Conservation (phyloP, 2,113 vertebrate species). For the Hemibagrus wyckioides region DNA sequence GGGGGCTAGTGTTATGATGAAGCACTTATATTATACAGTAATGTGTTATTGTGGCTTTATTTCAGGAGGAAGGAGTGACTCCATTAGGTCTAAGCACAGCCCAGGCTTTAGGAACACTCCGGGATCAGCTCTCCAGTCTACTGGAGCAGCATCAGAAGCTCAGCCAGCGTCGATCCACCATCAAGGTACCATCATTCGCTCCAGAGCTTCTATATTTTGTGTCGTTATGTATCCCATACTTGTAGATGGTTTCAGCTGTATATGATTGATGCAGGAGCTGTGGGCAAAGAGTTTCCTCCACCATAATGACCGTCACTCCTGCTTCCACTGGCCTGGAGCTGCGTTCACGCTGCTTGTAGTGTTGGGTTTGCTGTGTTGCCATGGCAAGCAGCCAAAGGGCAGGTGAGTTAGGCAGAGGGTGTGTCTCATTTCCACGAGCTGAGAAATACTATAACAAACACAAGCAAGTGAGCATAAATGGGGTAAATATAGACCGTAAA, state of each 20-base stretch:
- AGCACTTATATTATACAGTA: not conserved
- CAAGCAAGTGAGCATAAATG: not conserved
- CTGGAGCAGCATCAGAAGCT: slow-evolving; percentile 86
- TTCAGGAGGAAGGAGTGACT: slow-evolving; percentile 81
- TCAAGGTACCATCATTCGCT: slow-evolving; percentile 78
- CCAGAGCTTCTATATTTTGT: not conserved
- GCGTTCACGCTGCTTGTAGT: slow-evolving; percentile 87
- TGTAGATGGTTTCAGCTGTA: slow-evolving; percentile 12
- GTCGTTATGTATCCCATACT: not conserved
- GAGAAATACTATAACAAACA: not conserved
- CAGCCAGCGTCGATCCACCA: slow-evolving; percentile 68
- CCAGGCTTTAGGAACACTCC: slow-evolving; percentile 85
- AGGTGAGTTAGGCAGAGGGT: slow-evolving; percentile 74
- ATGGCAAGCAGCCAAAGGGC: slow-evolving; percentile 88
- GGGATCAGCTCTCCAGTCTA: slow-evolving; percentile 84
- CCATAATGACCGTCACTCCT: slow-evolving; percentile 92
- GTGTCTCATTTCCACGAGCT: not conserved
- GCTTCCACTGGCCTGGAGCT: slow-evolving; percentile 94
- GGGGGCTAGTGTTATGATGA: not conserved
- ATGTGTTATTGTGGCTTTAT: not conserved
- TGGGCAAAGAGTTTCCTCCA: slow-evolving; percentile 89
- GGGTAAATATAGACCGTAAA: slow-evolving; percentile 2
- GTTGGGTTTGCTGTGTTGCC: slow-evolving; percentile 85
- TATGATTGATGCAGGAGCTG: slow-evolving; percentile 73
- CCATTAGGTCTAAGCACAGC: slow-evolving; percentile 86